These are phyloP conservation scores for Deilephila porcellus DNA, from an alignment of 2,888 invertebrate species.

Conservation along the genomic window DNA sequence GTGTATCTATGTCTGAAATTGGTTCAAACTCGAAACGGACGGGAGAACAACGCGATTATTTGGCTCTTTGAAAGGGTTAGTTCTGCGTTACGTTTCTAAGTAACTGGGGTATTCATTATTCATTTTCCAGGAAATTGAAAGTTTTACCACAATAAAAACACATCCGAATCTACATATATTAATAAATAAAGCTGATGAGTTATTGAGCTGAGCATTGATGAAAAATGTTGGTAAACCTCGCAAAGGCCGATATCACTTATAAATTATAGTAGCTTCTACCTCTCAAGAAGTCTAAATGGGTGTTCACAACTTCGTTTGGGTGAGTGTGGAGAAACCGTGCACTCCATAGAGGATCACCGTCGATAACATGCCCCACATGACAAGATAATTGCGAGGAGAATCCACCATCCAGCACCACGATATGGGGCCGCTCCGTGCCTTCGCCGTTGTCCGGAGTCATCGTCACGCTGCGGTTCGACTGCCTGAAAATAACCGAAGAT, in stretches of 20 bases:
- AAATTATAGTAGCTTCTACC: slow-evolving; percentile 72
- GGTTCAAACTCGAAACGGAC: slow-evolving; percentile 54
- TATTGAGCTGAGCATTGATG: too few species aligned
- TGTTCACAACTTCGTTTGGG: slow-evolving; percentile 90
- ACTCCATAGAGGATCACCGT: slow-evolving; percentile 96
- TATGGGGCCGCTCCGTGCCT: slow-evolving; percentile 64
- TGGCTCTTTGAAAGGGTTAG: slow-evolving; percentile 60
- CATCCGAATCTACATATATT: too few species aligned
- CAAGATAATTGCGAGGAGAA: slow-evolving; percentile 92
- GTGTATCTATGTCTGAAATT: slow-evolving; percentile 51
- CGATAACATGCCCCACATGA: slow-evolving; percentile 90
- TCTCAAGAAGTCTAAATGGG: slow-evolving; percentile 92
- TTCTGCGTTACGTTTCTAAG: slow-evolving; percentile 47
- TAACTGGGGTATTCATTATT: neutral
- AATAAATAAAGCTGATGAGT: too few species aligned
- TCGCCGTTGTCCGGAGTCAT: slow-evolving; percentile 72
- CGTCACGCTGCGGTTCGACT: slow-evolving; percentile 18
- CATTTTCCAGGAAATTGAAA: neutral
- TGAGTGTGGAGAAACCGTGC: slow-evolving; percentile 91
- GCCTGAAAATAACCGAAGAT: slow-evolving; percentile 22
- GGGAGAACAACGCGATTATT: slow-evolving; percentile 65
- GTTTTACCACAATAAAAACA: neutral
- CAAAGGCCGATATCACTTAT: too few species aligned
- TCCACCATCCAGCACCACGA: slow-evolving; percentile 88
- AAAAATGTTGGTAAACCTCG: too few species aligned